Conservation (phyloP, 1,140 invertebrate species). For the Drosophila lacertosa region DNA sequence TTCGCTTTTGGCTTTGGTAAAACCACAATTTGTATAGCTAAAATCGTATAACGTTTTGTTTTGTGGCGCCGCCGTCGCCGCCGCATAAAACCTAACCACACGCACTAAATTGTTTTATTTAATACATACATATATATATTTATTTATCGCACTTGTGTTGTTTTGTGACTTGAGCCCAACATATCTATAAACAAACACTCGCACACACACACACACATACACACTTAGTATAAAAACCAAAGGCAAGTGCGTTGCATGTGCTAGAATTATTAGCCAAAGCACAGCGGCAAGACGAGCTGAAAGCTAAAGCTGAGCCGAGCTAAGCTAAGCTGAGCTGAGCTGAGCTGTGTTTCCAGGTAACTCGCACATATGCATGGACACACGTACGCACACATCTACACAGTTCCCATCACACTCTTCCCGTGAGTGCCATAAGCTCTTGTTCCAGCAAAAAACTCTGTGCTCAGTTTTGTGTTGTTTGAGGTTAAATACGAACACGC, state of each 20-base stretch:
- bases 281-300: slow-evolving; percentile 4
- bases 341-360: not conserved
- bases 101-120: slow-evolving; percentile 20
- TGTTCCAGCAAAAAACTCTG: not conserved
- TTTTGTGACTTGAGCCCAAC: not conserved
- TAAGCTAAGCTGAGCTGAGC: not conserved
- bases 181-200: slow-evolving; percentile 4
- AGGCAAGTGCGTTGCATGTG: slow-evolving; percentile 20
- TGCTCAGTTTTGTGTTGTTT: not conserved
- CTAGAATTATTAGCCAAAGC: slow-evolving; percentile 17
- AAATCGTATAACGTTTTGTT: slow-evolving; percentile 35
- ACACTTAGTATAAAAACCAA: slow-evolving; percentile 21
- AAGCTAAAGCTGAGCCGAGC: not conserved
- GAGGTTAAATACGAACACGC: slow-evolving; percentile 37
- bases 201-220: not conserved
- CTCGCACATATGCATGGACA: too few species aligned
- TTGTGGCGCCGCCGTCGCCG: slow-evolving; percentile 13
- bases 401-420: not conserved
- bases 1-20: slow-evolving; percentile 3
- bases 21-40: slow-evolving; percentile 17
- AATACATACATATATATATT: too few species aligned
- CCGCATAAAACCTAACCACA: slow-evolving; percentile 20
- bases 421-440: slow-evolving; percentile 5
- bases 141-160: slow-evolving; percentile 16
- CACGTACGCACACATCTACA: too few species aligned